Conservation (phyloP, 1,140 invertebrate genomes). For the Saccostrea echinata region DNA sequence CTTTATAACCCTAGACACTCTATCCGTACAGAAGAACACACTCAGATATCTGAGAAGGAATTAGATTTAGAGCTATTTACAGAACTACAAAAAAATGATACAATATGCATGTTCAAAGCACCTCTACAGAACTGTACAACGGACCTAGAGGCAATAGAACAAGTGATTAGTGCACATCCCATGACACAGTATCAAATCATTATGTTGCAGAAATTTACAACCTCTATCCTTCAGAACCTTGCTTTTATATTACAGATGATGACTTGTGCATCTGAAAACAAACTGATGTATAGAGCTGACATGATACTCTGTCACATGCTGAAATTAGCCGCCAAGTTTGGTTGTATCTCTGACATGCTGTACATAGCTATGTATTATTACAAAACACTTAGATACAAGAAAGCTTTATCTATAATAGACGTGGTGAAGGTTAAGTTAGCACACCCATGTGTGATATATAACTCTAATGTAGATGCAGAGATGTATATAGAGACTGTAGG, state of each 20-base stretch:
- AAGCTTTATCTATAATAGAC: not conserved
- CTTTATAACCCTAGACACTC: not conserved
- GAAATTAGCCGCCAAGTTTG: not conserved
- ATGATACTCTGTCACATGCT: not conserved
- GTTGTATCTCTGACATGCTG: not conserved
- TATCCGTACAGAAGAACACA: not conserved
- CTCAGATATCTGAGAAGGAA: not conserved
- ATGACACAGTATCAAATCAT: not conserved
- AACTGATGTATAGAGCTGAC: not conserved
- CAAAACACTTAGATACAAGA: conserved; percentile 1
- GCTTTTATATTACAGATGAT: not conserved
- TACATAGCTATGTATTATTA: conserved; percentile 8
- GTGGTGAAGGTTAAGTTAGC: not conserved
- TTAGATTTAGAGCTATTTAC: not conserved
- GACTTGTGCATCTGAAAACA: not conserved
- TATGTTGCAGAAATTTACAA: not conserved
- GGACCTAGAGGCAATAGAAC: not conserved
- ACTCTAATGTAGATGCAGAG: not conserved
- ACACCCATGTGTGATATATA: too few relatives aligned
- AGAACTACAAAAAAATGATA: not conserved
- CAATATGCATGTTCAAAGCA: not conserved
- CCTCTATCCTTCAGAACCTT: not conserved
- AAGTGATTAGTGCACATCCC: not conserved
- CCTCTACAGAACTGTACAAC: not conserved
- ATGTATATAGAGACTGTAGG: not conserved